Evolutionary conservation across 2,888 invertebrate genomes (phyloP).

Genomic region (Caradrina kadenii): DNA sequence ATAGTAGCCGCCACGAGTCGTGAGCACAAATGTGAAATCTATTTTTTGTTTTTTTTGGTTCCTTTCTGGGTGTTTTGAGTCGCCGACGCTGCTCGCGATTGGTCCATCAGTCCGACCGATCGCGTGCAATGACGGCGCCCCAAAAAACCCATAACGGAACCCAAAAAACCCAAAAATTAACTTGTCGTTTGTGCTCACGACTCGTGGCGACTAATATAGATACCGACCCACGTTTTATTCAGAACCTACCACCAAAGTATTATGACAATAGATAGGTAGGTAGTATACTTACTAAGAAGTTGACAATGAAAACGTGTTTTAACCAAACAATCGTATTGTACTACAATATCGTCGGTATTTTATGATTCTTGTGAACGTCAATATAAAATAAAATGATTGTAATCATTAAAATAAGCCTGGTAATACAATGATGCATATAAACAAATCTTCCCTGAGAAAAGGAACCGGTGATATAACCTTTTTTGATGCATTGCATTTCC

Average conservation of each 20-base stretch:
- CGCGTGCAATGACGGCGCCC: too few species aligned
- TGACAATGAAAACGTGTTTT: slow-evolving; percentile 8
- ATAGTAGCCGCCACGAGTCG: too few species aligned
- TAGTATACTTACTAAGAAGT: not conserved
- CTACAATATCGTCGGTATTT: not conserved
- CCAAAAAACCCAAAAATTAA: too few species aligned
- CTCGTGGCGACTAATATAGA: too few species aligned
- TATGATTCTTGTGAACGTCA: slow-evolving; percentile 9
- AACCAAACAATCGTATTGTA: not conserved
- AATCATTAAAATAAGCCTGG: slow-evolving; percentile 21
- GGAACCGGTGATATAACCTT: slow-evolving; percentile 54
- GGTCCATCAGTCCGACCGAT: too few species aligned
- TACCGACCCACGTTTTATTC: too few species aligned
- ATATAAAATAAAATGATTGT: slow-evolving; percentile 3
- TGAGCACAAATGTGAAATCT: too few species aligned
- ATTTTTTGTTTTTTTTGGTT: too few species aligned
- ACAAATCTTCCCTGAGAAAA: slow-evolving; percentile 53
- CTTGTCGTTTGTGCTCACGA: too few species aligned
- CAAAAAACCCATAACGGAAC: too few species aligned
- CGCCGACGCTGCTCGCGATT: too few species aligned
- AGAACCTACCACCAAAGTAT: not conserved
- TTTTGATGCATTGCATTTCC: slow-evolving; percentile 61
- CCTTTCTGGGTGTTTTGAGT: too few species aligned
- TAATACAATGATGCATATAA: slow-evolving; percentile 46
- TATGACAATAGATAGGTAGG: not conserved